Evolutionary conservation across 2,888 invertebrate species (phyloP).

Genomic region (Ophioninae sp.): DNA sequence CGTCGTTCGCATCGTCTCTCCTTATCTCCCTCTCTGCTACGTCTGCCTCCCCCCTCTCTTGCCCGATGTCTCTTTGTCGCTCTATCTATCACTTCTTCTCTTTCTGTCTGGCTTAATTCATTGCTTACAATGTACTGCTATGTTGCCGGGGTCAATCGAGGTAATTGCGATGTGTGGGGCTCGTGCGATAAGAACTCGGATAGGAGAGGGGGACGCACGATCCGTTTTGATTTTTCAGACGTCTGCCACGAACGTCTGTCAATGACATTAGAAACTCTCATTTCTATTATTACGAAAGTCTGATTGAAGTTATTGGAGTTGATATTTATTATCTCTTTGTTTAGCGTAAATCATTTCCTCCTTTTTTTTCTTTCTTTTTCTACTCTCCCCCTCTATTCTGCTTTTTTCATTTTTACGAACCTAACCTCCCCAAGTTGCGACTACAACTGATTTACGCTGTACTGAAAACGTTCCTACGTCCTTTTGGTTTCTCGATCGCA

Average conservation of each 20-base stretch:
- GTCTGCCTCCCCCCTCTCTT: not conserved
- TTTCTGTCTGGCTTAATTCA: slow-evolving; percentile 15
- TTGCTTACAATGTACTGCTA: slow-evolving; percentile 14
- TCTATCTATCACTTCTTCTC: not conserved
- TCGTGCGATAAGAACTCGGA: not conserved
- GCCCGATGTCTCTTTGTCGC: not conserved
- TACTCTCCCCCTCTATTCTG: too few relatives aligned
- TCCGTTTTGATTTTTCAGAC: not conserved
- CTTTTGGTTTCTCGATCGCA: too few relatives aligned
- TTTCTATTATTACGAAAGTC: not conserved
- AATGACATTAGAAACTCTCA: not conserved
- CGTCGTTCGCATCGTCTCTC: slow-evolving; percentile 43
- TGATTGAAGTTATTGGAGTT: not conserved
- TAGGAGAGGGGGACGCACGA: not conserved
- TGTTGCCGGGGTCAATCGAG: not conserved
- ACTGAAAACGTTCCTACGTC: too few relatives aligned
- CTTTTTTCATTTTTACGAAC: too few relatives aligned
- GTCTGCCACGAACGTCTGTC: not conserved
- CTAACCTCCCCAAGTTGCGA: too few relatives aligned
- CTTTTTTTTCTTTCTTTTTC: too few relatives aligned
- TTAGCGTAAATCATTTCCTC: too few relatives aligned
- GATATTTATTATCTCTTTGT: not conserved
- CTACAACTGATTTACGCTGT: too few relatives aligned
- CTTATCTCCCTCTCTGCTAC: slow-evolving; percentile 8
- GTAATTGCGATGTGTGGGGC: not conserved